Conservation (phyloP, 2,113 vertebrate species). For the Anhinga rufa region DNA sequence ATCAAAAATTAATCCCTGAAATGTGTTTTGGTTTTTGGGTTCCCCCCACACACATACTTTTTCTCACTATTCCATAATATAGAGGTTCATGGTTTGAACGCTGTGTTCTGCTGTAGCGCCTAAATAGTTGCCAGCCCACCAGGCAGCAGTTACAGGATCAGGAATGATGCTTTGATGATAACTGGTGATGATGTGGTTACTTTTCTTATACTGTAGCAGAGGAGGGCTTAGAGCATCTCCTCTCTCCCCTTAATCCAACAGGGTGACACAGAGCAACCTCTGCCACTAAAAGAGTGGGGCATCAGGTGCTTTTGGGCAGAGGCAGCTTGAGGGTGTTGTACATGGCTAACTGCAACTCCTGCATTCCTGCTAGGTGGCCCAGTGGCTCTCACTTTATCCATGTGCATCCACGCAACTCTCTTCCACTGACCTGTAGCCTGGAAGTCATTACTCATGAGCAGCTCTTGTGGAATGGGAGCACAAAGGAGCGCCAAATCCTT, state of each 20-base stretch:
- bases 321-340: neutral
- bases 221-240: neutral
- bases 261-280: neutral
- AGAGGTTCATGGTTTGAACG: neutral
- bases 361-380: neutral
- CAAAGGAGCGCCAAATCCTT: neutral
- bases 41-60: too few relatives aligned
- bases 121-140: rapidly evolving
- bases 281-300: too few relatives aligned
- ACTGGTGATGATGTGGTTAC: neutral
- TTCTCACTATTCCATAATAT: neutral
- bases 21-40: too few relatives aligned
- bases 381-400: rapidly evolving
- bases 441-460: neutral
- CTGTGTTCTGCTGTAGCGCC: neutral
- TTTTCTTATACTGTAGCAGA: neutral
- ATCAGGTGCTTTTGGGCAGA: neutral
- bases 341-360: neutral
- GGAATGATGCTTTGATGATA: neutral
- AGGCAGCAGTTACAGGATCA: neutral
- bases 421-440: neutral
- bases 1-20: neutral
- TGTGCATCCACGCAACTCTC: neutral
- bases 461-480: neutral
- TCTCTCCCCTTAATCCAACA: neutral